A percentile compares a stretch with the other conserved stretches of the same genome.
phyloP scores from a whole-genome alignment of 2,888 invertebrate genomes.

The Cyaniris semiargus region DNA sequence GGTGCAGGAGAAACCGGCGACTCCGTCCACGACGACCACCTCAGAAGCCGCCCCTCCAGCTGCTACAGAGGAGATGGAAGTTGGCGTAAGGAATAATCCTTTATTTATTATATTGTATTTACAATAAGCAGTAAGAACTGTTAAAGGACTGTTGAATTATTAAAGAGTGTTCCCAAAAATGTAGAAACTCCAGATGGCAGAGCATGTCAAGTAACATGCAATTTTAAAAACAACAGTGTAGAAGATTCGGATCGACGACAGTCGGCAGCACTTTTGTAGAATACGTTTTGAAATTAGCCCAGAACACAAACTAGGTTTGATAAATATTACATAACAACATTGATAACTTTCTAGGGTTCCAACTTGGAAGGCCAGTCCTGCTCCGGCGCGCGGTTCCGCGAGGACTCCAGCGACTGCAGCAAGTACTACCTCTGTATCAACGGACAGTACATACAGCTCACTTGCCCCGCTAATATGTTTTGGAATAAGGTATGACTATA shows the following conservation, averaged over 20 bases:
- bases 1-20: slow-evolving; percentile 23
- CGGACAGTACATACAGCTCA: slow-evolving; percentile 84
- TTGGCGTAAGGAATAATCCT: neutral
- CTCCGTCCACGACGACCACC: neutral
- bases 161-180: too few relatives aligned
- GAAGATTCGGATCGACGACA: too few relatives aligned
- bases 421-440: slow-evolving; percentile 91
- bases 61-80: neutral
- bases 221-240: too few relatives aligned
- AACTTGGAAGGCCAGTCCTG: slow-evolving; percentile 78
- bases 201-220: too few relatives aligned
- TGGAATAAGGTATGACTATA: slow-evolving; percentile 83
- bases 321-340: neutral
- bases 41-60: neutral
- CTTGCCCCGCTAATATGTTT: slow-evolving; percentile 86
- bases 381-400: slow-evolving; percentile 78
- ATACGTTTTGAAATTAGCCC: too few relatives aligned
- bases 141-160: too few relatives aligned
- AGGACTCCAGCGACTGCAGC: slow-evolving; percentile 85
- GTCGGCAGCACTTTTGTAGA: too few relatives aligned
- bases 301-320: too few relatives aligned
- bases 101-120: neutral
- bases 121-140: too few relatives aligned
- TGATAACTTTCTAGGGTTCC: slow-evolving; percentile 64
- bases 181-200: too few relatives aligned